A percentile compares a stretch with the other conserved stretches of the same genome.
Evolutionary conservation across 1,140 invertebrate genomes (phyloP).

Genomic region (Drepana arcuata): DNA sequence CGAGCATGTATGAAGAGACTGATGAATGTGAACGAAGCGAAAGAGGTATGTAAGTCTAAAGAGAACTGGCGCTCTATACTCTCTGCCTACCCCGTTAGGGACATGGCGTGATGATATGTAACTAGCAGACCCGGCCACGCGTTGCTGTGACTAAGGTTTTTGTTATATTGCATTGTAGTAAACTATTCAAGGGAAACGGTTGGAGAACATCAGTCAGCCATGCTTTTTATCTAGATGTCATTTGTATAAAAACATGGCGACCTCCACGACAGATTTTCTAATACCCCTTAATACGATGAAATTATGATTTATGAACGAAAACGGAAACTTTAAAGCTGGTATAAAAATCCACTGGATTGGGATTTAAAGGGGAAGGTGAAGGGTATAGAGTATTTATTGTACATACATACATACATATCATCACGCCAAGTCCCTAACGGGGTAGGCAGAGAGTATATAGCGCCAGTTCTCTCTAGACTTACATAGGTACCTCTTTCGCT

Average conservation of each 20-base stretch:
- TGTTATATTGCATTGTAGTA: background rate
- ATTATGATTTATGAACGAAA: background rate
- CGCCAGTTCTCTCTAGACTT: too few species aligned
- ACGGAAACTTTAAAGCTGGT: background rate
- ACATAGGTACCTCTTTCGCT: too few species aligned
- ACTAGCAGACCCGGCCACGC: background rate
- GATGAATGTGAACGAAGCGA: too few species aligned
- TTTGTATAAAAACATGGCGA: background rate
- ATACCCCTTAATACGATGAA: background rate
- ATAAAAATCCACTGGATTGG: background rate
- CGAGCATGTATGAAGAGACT: too few species aligned
- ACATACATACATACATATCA: too few species aligned
- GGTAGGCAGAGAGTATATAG: too few species aligned
- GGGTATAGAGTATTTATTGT: too few species aligned
- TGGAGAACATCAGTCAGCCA: background rate
- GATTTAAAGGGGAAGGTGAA: background rate
- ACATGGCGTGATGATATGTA: too few species aligned
- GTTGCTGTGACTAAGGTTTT: background rate
- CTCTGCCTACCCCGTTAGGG: too few species aligned
- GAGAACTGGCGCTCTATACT: too few species aligned
- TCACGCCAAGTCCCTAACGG: too few species aligned
- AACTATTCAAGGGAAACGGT: background rate
- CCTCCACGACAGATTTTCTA: background rate
- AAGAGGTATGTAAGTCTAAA: too few species aligned
- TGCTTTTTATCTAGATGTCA: background rate